Conservation (phyloP, 92 coral and sea anemone species). For the Blastomussa wellsi region DNA sequence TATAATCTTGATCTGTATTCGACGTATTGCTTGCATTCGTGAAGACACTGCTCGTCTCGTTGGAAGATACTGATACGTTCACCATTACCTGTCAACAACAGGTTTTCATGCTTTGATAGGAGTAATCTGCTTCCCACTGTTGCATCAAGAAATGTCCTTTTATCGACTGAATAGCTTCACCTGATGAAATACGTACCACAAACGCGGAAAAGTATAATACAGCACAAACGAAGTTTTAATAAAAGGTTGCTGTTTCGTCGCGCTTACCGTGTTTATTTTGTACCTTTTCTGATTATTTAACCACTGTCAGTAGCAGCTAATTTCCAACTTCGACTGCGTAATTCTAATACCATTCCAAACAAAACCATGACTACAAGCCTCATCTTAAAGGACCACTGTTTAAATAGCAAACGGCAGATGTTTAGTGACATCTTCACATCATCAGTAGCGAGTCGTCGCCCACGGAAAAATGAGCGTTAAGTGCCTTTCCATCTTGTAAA, state of each 20-base stretch:
- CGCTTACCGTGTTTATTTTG: conserved; percentile 6
- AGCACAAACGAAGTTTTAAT: neutral
- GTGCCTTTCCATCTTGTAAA: neutral
- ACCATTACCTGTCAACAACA: conserved; percentile 33
- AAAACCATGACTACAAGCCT: conserved; percentile 64
- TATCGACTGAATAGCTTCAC: neutral
- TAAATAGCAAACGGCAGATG: conserved; percentile 42
- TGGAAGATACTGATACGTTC: conserved; percentile 20
- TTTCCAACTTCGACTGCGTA: conserved; percentile 38
- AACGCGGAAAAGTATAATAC: neutral
- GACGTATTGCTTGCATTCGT: conserved; percentile 7
- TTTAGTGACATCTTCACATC: neutral
- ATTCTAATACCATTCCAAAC: conserved; percentile 47
- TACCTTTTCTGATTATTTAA: conserved; percentile 13
- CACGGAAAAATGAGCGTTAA: conserved; percentile 3
- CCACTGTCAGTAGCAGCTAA: conserved; percentile 41
- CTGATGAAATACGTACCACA: neutral
- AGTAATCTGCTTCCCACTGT: conserved; percentile 20
- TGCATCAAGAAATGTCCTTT: conserved; percentile 11
- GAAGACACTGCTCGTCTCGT: conserved; percentile 11
- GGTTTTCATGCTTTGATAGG: conserved; percentile 4
- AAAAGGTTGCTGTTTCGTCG: neutral
- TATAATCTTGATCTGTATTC: conserved; percentile 4
- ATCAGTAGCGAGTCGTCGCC: conserved; percentile 8
- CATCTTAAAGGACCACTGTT: conserved; percentile 41